Conservation (phyloP, 1,140 invertebrate genomes). For the Magallana ariakensis region DNA sequence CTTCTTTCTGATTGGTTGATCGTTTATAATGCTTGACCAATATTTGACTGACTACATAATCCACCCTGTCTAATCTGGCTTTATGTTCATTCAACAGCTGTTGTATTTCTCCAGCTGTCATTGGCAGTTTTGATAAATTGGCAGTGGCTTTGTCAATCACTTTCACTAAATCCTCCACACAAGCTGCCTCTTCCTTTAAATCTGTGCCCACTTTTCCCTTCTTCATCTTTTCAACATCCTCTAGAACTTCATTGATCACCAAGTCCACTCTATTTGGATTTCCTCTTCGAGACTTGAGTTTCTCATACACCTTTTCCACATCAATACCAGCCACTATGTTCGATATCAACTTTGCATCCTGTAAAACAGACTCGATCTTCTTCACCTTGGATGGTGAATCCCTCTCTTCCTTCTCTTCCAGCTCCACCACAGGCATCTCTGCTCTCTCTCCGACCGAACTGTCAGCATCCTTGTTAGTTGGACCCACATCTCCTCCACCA, state of each 20-base stretch:
- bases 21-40: conserved; percentile 41
- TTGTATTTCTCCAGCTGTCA: conserved; percentile 63
- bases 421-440: not conserved
- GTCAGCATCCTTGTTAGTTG: conserved; percentile 24
- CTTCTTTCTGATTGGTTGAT: conserved; percentile 20
- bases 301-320: conserved; percentile 62
- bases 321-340: conserved; percentile 63
- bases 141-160: conserved; percentile 63
- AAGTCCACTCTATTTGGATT: conserved; percentile 70
- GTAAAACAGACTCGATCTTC: conserved; percentile 62
- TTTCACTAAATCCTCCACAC: conserved; percentile 63
- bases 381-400: not conserved
- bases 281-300: conserved; percentile 61
- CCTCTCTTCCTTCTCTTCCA: not conserved
- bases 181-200: not conserved
- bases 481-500: not conserved
- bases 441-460: conserved; percentile 42
- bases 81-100: conserved; percentile 56
- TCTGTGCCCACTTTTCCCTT: conserved; percentile 17
- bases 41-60: conserved; percentile 53
- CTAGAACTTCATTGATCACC: conserved; percentile 66
- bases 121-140: conserved; percentile 42
- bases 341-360: conserved; percentile 69
- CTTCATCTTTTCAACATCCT: conserved; percentile 46
- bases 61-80: conserved; percentile 55